Conservation (phyloP, 1,140 invertebrate species). For the Pentalonia nigronervosa region DNA sequence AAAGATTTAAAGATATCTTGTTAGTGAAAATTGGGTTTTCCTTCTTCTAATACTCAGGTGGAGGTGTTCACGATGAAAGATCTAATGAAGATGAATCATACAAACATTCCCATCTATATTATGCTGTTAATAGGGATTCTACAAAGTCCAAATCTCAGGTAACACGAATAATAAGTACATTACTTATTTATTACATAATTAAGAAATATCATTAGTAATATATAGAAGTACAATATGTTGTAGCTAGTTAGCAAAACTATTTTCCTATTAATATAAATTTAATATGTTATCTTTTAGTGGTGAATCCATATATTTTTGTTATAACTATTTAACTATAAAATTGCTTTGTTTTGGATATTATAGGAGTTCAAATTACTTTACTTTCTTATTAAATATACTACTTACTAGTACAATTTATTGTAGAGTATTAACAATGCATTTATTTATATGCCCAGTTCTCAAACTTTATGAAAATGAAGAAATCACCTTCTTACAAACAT, state of each 20-base stretch:
- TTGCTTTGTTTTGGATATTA: not conserved
- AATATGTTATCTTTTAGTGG: not conserved
- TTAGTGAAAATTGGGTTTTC: conserved; percentile 37
- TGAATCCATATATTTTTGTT: too few species aligned
- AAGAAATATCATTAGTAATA: not conserved
- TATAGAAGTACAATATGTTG: not conserved
- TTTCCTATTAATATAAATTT: not conserved
- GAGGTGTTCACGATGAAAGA: conserved; percentile 3
- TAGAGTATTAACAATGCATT: not conserved
- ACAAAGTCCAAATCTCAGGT: conserved; percentile 31
- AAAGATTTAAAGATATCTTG: not conserved
- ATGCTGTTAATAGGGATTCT: conserved; percentile 46
- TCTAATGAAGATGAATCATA: not conserved
- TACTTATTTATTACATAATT: not conserved
- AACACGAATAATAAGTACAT: not conserved
- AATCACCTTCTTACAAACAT: not conserved
- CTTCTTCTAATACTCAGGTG: conserved; percentile 54
- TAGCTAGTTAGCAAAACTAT: not conserved
- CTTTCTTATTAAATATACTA: not conserved
- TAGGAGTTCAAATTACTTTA: not conserved
- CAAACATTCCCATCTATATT: conserved; percentile 53
- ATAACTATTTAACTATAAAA: too few species aligned
- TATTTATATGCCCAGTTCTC: not conserved
- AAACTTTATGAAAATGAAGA: not conserved
- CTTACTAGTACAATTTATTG: not conserved